These are phyloP conservation scores for Rhinella marina DNA, from an alignment of 2,797 vertebrate genomes.

Conservation along the genomic window DNA sequence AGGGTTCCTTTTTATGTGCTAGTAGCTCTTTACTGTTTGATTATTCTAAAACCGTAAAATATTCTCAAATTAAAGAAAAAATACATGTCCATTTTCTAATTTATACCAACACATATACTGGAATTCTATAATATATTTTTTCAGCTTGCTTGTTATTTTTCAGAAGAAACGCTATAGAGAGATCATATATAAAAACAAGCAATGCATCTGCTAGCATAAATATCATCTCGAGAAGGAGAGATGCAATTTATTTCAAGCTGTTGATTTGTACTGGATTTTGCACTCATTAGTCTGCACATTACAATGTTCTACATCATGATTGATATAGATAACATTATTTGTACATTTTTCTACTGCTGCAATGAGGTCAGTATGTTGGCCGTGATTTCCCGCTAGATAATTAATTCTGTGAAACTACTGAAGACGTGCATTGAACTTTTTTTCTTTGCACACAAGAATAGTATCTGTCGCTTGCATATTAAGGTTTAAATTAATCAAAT, in stretches of 20 bases:
- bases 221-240: neutral
- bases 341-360: constrained; percentile 33
- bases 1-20: too few species aligned
- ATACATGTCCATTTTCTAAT: too few species aligned
- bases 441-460: constrained; percentile 41
- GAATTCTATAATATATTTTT: neutral
- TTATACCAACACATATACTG: too few species aligned
- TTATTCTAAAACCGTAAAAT: too few species aligned
- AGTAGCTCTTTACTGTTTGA: too few species aligned
- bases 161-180: neutral
- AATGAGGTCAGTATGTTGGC: constrained; percentile 32
- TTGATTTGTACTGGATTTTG: constrained; percentile 54
- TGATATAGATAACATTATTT: constrained; percentile 45
- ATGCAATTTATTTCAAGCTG: constrained; percentile 31
- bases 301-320: constrained; percentile 39
- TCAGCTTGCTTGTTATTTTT: neutral
- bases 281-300: constrained; percentile 40
- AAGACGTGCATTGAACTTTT: constrained; percentile 11
- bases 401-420: constrained; percentile 43
- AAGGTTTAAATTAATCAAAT: constrained; percentile 48
- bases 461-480: constrained; percentile 22
- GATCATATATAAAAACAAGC: neutral
- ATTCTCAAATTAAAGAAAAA: too few species aligned
- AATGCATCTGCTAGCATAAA: neutral
- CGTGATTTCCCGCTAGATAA: constrained; percentile 37